Evolutionary conservation across 2,888 invertebrate species (phyloP).

Genomic region (Megalurothrips usitatus): DNA sequence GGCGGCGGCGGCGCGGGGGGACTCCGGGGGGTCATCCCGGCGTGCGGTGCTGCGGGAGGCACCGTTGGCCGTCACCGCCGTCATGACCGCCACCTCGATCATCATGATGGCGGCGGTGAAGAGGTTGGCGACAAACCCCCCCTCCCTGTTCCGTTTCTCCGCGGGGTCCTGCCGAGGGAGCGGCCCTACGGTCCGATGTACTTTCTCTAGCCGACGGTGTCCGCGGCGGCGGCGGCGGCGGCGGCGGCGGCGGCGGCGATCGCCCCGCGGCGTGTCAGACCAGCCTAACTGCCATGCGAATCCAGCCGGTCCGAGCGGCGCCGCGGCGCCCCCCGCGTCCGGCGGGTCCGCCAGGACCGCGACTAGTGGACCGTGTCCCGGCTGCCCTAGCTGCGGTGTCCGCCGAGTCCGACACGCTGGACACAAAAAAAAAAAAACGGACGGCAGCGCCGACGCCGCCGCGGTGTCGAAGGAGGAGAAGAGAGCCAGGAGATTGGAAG

Average conservation of each 20-base stretch:
- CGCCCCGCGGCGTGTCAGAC: too few species aligned
- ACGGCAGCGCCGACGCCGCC: background rate
- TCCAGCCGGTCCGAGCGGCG: background rate
- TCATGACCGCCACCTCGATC: too few species aligned
- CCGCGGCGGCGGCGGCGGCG: background rate
- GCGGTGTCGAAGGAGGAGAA: background rate
- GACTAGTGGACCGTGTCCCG: slow-evolving; percentile 1
- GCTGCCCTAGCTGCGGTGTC: slow-evolving; percentile 11
- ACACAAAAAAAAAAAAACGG: slow-evolving; percentile 13
- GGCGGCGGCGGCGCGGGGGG: too few species aligned
- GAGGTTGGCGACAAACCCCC: background rate
- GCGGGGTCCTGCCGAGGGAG: too few species aligned
- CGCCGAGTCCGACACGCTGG: slow-evolving; percentile 13
- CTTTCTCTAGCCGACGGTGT: background rate
- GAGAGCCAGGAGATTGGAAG: slow-evolving; percentile 9
- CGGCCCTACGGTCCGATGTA: background rate
- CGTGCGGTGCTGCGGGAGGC: too few species aligned
- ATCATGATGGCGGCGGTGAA: too few species aligned
- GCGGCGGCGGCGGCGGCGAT: background rate
- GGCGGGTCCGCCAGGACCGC: background rate
- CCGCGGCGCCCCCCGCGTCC: background rate
- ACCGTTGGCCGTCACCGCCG: too few species aligned
- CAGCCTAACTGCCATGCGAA: too few species aligned
- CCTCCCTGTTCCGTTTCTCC: background rate
- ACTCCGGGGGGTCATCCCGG: too few species aligned